Evolutionary conservation across 2,797 vertebrate species (phyloP).

Genomic region (Rhinichthys osculus): DNA sequence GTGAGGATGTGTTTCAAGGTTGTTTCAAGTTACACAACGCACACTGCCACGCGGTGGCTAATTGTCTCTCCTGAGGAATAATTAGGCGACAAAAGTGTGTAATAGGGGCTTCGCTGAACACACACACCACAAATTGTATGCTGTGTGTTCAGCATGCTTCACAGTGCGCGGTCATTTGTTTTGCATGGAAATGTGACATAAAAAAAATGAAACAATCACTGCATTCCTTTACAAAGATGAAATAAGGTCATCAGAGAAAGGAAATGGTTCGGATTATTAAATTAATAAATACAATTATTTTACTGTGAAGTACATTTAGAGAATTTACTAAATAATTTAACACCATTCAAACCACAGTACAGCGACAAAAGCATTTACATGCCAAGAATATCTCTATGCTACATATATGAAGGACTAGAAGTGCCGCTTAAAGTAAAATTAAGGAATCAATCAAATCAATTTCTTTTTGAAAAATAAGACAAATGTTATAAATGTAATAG

Average conservation of each 20-base stretch:
- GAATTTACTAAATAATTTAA: background rate
- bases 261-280: background rate
- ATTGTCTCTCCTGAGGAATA: slow-evolving; percentile 80
- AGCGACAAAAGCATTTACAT: background rate
- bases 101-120: slow-evolving; percentile 64
- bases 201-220: slow-evolving; percentile 52
- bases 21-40: slow-evolving; percentile 60
- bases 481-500: background rate
- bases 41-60: slow-evolving; percentile 71
- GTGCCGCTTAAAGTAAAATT: background rate
- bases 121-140: slow-evolving; percentile 65
- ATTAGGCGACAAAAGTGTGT: slow-evolving; percentile 78
- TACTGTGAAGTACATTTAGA: background rate
- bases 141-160: slow-evolving; percentile 67
- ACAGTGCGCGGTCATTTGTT: slow-evolving; percentile 68
- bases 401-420: background rate
- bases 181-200: slow-evolving; percentile 56
- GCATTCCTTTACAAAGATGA: slow-evolving; percentile 65
- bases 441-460: background rate
- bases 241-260: slow-evolving; percentile 46
- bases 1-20: slow-evolving; percentile 55
- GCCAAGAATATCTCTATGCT: background rate
- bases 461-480: background rate
- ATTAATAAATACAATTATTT: background rate
- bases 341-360: background rate